Evolutionary conservation across 2,797 vertebrate species (phyloP), one percentile per base, ranked within the genome.

Genomic region (Lophotriccus pileatus): DNA sequence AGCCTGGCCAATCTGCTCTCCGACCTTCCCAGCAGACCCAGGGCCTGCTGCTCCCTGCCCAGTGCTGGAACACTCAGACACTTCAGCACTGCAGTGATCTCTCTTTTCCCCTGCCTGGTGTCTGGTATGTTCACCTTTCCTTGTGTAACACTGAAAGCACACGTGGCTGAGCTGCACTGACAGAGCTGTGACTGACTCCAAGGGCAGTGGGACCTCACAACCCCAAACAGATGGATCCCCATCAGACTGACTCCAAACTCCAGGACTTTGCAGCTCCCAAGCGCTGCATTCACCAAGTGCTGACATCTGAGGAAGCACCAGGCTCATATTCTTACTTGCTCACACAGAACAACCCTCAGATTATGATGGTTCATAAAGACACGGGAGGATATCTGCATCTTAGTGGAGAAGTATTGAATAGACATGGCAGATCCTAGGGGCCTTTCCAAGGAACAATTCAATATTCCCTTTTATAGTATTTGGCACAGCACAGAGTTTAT

Each of bases 401-500:
- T 12, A 59, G 82, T 21, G 12, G 66, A 82, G 75, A 85, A 76
- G 34, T 37, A 82, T 24, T 70, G 84, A 91, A 58, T 20, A 91
- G 92, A 84, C 64, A 75, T 46, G 88, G 94, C 78, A 95, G 79
- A 92, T 94, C 93, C 91, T 83, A 76, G 70, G 87, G 95, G 90
- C 91, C 85, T 89, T 96, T 96, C 93, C 77, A 84, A 89, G 76
- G 95, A 96, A 93, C 95, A 89, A 87, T 89, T 91, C 94, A 88
- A 94, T 92, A 91, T 95, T 96, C 78, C 94, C 89, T 94, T 96
- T 95, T 93, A 96, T 79, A 96, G 94, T 68, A 74, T 91, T 95
- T 96, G 95, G 95, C 97, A 83, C 68, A 94, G 53, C 80, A 76
- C 67, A 73, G 90, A 87, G 90, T 96, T 97, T 96, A 96, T 96